Evolutionary conservation across 2,113 vertebrate species (phyloP), one percentile per base, ranked within the genome.

Genomic region (Ploceus nigricollis): DNA sequence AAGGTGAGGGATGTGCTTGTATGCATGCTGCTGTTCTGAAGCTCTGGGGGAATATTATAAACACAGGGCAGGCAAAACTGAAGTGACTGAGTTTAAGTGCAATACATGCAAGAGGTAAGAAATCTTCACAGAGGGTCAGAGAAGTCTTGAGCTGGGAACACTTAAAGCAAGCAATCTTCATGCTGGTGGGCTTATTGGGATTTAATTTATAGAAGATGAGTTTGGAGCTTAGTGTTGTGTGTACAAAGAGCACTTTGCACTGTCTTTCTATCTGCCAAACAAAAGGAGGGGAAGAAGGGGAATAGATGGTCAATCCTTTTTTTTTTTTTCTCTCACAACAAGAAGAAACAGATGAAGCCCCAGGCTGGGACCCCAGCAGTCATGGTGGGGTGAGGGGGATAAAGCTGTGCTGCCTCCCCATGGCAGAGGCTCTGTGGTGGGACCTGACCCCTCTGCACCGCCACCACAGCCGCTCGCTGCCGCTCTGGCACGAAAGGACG

Each of bases 401-500:
- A 3, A 57, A 64, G 37, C n/a, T 35, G 13, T 2, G 10, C 51
- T 57, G 66, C 60, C n/a, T 39, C 45, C 51, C 53, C 2, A 4
- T 0, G 0, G 50, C 17, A 2, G 44, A 70, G 30, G 82, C 42
- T 79, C 24, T 42, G 54, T 54, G 56, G 40, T 0, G 0, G 18
- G 8, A 75, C 40, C 39, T 0, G 4, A 60, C 22, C 15, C 5
- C 44, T 22, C 28, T 3, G 2, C 0, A 4, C 31, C 0, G 0
- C 42, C 0, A 1, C 30, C 48, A 50, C 75, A 47, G 70, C 3
- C 0, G 1, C 28, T 54, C 2, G 5, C 40, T 2, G 7, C 16
- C 0, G 2, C 65, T 51, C 60, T 57, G 93, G 82, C 53, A 69
- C 23, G 8, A 31, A 92, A 95, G 81, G 93, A 88, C 31, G 4